These are phyloP conservation scores for Tetrax tetrax DNA, from an alignment of 2,113 vertebrate genomes.

Conservation along the genomic window DNA sequence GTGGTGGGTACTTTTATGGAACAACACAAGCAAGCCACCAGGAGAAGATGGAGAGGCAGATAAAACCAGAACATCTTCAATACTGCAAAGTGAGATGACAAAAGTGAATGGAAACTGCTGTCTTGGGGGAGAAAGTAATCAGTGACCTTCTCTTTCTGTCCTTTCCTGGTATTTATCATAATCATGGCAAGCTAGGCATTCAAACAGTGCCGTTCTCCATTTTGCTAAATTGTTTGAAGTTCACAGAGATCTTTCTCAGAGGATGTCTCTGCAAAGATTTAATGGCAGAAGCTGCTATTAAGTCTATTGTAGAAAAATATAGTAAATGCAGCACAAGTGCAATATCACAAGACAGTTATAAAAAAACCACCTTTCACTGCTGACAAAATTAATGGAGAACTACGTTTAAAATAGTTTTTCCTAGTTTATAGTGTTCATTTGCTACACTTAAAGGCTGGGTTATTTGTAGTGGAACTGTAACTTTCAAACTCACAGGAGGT, in stretches of 20 bases:
- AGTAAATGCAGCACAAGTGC: not conserved
- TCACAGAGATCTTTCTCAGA: not conserved
- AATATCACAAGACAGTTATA: not conserved
- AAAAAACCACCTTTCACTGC: not conserved
- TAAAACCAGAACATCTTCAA: constrained; percentile 33
- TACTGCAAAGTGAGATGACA: not conserved
- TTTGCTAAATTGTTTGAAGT: not conserved
- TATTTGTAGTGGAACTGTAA: not conserved
- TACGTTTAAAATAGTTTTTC: not conserved
- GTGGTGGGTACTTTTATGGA: not conserved
- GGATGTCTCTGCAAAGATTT: not conserved
- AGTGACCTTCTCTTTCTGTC: not conserved
- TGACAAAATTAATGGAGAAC: not conserved
- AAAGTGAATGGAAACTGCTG: not conserved
- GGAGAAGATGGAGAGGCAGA: constrained; percentile 27
- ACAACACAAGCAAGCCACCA: not conserved
- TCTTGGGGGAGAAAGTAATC: not conserved
- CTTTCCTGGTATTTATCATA: not conserved
- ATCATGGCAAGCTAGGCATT: not conserved
- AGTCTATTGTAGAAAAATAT: not conserved
- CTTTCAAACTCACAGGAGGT: not conserved
- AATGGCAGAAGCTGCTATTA: not conserved
- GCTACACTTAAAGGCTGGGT: not conserved
- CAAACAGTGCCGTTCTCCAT: not conserved
- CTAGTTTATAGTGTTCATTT: not conserved